These are phyloP conservation scores for Myodes glareolus DNA, from an alignment of 2,113 vertebrate genomes.

Conservation along the genomic window DNA sequence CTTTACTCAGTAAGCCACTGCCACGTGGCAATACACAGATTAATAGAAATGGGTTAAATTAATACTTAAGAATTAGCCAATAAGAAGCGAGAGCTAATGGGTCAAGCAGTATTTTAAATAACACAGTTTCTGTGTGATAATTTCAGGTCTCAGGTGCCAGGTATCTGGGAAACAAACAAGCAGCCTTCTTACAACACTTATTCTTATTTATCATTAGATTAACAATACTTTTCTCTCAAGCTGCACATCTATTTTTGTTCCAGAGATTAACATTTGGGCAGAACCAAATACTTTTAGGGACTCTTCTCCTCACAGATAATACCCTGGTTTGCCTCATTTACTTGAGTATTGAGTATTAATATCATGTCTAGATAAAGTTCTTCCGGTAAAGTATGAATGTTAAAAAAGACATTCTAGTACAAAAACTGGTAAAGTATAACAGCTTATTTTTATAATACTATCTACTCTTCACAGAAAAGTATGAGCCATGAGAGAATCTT, in stretches of 20 bases:
- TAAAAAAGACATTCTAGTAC: neutral
- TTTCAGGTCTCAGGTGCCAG: no score
- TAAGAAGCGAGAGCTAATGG: no score
- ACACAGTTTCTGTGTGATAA: no score
- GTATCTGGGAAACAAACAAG: no score
- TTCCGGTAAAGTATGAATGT: neutral
- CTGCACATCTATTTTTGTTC: neutral
- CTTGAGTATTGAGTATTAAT: neutral
- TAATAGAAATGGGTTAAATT: no score
- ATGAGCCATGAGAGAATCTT: neutral
- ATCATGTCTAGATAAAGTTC: neutral
- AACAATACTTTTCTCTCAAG: conserved; percentile 6
- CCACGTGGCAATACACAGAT: no score
- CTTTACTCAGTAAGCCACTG: no score
- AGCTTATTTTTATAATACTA: neutral
- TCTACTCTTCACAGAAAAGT: neutral
- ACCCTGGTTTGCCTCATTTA: neutral
- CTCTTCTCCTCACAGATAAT: neutral
- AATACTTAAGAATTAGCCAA: no score
- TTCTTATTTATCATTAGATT: neutral
- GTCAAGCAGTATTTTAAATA: no score
- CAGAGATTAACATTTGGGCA: neutral
- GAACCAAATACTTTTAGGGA: neutral
- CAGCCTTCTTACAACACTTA: neutral
- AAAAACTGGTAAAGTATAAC: neutral